A percentile compares a stretch with the other conserved stretches of the same genome.
Conservation (phyloP, 2,888 invertebrate species). For the Andrena dorsata region DNA sequence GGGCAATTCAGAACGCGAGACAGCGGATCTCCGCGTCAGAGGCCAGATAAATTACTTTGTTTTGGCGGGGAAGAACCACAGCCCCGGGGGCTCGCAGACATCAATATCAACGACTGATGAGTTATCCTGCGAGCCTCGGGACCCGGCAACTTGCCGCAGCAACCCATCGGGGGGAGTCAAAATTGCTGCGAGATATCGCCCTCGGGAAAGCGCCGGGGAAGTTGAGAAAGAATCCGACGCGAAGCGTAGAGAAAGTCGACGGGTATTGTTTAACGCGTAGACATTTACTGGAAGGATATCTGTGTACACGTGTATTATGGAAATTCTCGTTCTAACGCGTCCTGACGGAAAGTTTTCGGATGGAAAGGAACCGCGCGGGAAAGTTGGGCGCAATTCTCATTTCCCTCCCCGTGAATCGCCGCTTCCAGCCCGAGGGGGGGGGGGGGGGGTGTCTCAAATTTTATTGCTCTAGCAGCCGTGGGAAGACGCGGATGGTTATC, state of each 20-base stretch:
- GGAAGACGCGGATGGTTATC: conserved; percentile 29
- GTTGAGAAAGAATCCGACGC: background rate
- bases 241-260: background rate
- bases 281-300: too few species aligned
- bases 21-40: conserved; percentile 57
- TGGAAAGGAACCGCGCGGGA: background rate
- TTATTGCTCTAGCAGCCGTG: conserved; percentile 7
- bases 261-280: background rate
- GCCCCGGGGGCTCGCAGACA: conserved; percentile 44
- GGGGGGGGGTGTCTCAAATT: too few species aligned
- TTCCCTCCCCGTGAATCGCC: background rate
- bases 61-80: conserved; percentile 65
- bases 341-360: background rate
- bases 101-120: conserved; percentile 68
- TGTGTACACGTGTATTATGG: background rate
- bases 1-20: conserved; percentile 52
- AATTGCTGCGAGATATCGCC: background rate
- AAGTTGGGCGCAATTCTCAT: conserved; percentile 11
- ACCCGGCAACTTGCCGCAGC: background rate
- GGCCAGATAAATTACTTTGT: conserved; percentile 72
- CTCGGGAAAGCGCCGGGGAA: background rate
- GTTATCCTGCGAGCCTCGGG: conserved; percentile 18
- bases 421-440: conserved; percentile 7
- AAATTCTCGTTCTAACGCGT: background rate
- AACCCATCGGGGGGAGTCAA: background rate